These are phyloP conservation scores for Acrocyrtus sp. DNA, from an alignment of 2,888 invertebrate species.

Conservation along the genomic window DNA sequence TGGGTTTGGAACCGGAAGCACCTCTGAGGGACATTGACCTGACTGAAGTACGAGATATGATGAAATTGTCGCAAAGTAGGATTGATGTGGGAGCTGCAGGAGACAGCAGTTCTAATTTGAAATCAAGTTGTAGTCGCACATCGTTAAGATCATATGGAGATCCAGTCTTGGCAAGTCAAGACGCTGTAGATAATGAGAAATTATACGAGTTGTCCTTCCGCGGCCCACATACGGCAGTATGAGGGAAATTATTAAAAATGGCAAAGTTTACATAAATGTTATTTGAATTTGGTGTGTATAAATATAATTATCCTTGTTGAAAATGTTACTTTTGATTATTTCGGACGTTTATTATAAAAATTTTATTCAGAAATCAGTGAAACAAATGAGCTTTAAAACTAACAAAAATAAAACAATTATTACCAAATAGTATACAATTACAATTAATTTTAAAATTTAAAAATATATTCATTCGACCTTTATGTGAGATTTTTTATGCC, in stretches of 20 bases:
- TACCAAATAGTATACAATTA: too few relatives aligned
- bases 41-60: slow-evolving; percentile 60
- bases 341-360: not conserved
- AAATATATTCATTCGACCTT: too few relatives aligned
- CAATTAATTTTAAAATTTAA: too few relatives aligned
- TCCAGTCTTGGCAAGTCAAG: slow-evolving; percentile 25
- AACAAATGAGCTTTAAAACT: too few relatives aligned
- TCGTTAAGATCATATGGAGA: slow-evolving; percentile 24
- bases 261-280: not conserved
- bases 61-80: slow-evolving; percentile 42
- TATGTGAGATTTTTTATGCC: slow-evolving; percentile 76
- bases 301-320: not conserved
- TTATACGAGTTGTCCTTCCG: slow-evolving; percentile 15
- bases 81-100: slow-evolving; percentile 10
- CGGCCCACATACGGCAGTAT: slow-evolving; percentile 38
- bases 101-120: not conserved
- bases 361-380: too few relatives aligned
- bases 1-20: slow-evolving; percentile 54
- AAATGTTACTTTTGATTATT: not conserved
- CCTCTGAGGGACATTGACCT: slow-evolving; percentile 59
- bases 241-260: too few relatives aligned
- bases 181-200: slow-evolving; percentile 33
- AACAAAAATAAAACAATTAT: too few relatives aligned
- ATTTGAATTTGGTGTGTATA: not conserved
- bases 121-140: slow-evolving; percentile 17